Conservation (phyloP, 2,113 vertebrate genomes). For the Microtus ochrogaster region DNA sequence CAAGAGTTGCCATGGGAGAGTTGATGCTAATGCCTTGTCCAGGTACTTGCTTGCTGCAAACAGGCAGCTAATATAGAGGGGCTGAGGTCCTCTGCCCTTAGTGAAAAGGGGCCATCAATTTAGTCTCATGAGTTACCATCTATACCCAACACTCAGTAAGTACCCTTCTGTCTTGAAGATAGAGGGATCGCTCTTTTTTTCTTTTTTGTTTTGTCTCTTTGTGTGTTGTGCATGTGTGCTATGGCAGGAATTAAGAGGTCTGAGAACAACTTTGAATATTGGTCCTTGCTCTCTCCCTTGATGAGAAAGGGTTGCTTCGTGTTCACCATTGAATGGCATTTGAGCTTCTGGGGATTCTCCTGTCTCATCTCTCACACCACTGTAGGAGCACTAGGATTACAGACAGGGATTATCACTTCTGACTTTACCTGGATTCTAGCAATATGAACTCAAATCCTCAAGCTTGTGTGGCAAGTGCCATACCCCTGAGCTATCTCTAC, state of each 20-base stretch:
- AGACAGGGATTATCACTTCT: not conserved
- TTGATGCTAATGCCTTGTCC: not conserved
- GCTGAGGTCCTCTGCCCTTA: not conserved
- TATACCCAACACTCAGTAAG: not conserved
- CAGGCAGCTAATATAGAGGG: not conserved
- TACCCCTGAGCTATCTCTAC: not conserved
- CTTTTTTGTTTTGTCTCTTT: not conserved
- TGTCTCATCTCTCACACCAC: too few species aligned
- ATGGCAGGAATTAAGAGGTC: not conserved
- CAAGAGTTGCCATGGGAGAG: not conserved
- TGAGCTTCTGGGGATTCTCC: not conserved
- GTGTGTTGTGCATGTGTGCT: not conserved
- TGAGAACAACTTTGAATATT: not conserved
- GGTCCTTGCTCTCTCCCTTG: not conserved
- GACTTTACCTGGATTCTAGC: not conserved
- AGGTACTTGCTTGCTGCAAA: not conserved
- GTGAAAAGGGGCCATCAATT: not conserved
- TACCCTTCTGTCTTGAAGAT: not conserved
- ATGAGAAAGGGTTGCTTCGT: not conserved
- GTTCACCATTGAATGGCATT: not conserved
- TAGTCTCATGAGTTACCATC: not conserved
- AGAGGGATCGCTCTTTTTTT: not conserved
- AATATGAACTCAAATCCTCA: not conserved
- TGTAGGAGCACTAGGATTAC: not conserved
- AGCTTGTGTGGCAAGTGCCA: not conserved